A percentile compares a stretch with the other conserved stretches of the same genome.
Evolutionary conservation across 2,113 vertebrate genomes (phyloP).

Genomic region (Charina bottae): DNA sequence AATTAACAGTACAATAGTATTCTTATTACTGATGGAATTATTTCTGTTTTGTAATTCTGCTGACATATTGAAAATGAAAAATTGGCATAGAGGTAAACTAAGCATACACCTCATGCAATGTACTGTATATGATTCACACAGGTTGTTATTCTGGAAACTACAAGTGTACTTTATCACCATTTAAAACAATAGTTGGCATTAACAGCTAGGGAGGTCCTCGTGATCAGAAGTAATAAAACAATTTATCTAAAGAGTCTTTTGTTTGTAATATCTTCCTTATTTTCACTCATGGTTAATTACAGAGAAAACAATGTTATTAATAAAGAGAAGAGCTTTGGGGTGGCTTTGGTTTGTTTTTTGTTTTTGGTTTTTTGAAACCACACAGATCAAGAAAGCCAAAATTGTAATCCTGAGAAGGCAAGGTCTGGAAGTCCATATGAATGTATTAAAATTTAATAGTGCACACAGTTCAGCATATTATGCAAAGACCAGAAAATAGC

Average conservation of each 20-base stretch:
- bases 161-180: neutral
- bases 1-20: neutral
- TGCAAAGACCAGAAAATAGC: neutral
- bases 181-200: neutral
- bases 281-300: neutral
- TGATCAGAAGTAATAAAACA: neutral
- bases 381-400: conserved; percentile 5
- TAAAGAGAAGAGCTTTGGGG: neutral
- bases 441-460: conserved; percentile 2
- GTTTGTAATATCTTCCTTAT: neutral
- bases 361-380: neutral
- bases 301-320: neutral
- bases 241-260: neutral
- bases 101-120: neutral
- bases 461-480: neutral
- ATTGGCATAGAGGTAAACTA: neutral
- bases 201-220: neutral
- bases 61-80: neutral
- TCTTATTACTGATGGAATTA: neutral
- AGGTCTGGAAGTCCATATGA: neutral
- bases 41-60: neutral
- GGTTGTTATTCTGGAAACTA: neutral
- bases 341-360: neutral
- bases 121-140: neutral
- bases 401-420: conserved; percentile 39